Percentiles rank a stretch among this genome's conserved stretches.
These are phyloP conservation scores for Oxytorus armatus DNA, from an alignment of 2,888 invertebrate genomes.

Conservation along the genomic window DNA sequence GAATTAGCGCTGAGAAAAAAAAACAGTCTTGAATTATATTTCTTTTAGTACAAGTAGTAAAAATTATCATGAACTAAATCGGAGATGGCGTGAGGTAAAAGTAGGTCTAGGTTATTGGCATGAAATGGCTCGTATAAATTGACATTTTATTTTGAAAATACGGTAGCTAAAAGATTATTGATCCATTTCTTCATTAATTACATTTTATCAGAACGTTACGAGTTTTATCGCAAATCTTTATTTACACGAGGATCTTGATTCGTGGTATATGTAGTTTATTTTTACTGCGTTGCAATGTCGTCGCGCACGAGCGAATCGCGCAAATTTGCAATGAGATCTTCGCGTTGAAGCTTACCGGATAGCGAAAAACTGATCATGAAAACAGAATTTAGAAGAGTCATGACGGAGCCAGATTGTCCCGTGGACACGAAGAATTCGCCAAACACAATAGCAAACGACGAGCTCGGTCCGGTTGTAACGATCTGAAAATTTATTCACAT, in stretches of 20 bases:
- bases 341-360: conserved; percentile 85
- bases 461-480: conserved; percentile 88
- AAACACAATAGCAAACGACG: conserved; percentile 90
- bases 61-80: too few species aligned
- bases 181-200: neutral
- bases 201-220: neutral
- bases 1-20: too few species aligned
- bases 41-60: too few species aligned
- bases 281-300: neutral
- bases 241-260: conserved; percentile 5
- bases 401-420: conserved; percentile 89
- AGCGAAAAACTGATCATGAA: conserved; percentile 88
- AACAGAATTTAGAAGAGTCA: conserved; percentile 89
- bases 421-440: conserved; percentile 88
- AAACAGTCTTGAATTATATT: too few species aligned
- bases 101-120: too few species aligned
- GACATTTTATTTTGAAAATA: neutral
- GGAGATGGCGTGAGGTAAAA: too few species aligned
- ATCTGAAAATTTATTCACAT: too few species aligned
- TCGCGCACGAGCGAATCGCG: neutral
- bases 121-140: neutral
- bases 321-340: neutral
- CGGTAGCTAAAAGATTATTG: neutral
- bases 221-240: conserved; percentile 15
- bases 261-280: neutral